phyloP scores from a whole-genome alignment of 2,113 vertebrate genomes.

The Protomyctophum bolini region DNA sequence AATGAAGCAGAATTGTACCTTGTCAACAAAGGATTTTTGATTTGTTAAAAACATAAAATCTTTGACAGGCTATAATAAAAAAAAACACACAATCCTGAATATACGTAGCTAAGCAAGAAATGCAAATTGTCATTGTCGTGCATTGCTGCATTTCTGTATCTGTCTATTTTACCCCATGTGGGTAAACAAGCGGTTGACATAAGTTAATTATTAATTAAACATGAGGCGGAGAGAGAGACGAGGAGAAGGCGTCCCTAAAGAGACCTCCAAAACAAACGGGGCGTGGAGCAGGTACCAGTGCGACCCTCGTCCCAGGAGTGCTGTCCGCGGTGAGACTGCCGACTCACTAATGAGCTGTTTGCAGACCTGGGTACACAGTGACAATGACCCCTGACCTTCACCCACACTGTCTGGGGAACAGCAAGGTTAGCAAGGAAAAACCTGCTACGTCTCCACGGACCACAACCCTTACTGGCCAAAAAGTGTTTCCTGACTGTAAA shows the following conservation, averaged over 20 bases:
- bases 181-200: slow-evolving; percentile 73
- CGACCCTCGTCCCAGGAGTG: slow-evolving; percentile 68
- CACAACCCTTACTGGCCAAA: no score
- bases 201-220: slow-evolving; percentile 84
- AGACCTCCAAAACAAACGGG: slow-evolving; percentile 74
- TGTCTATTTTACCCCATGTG: slow-evolving; percentile 50
- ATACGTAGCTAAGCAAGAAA: slow-evolving; percentile 34
- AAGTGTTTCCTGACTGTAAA: no score
- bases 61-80: slow-evolving; percentile 18
- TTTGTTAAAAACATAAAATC: slow-evolving; percentile 13
- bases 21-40: slow-evolving; percentile 27
- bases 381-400: slow-evolving; percentile 77
- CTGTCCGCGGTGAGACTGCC: slow-evolving; percentile 65
- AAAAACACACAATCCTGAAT: slow-evolving; percentile 3
- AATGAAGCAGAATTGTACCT: slow-evolving; percentile 20
- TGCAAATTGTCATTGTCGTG: slow-evolving; percentile 23
- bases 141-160: slow-evolving; percentile 33
- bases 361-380: slow-evolving; percentile 78
- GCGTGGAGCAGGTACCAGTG: slow-evolving; percentile 67
- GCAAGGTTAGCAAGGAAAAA: slow-evolving; percentile 52
- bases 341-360: slow-evolving; percentile 83
- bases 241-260: slow-evolving; percentile 67
- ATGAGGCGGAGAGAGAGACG: slow-evolving; percentile 64
- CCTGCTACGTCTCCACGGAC: slow-evolving; percentile 23
- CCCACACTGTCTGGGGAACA: slow-evolving; percentile 71